Evolutionary conservation across 2,888 invertebrate genomes (phyloP).

Genomic region (Osedax fenrisi): DNA sequence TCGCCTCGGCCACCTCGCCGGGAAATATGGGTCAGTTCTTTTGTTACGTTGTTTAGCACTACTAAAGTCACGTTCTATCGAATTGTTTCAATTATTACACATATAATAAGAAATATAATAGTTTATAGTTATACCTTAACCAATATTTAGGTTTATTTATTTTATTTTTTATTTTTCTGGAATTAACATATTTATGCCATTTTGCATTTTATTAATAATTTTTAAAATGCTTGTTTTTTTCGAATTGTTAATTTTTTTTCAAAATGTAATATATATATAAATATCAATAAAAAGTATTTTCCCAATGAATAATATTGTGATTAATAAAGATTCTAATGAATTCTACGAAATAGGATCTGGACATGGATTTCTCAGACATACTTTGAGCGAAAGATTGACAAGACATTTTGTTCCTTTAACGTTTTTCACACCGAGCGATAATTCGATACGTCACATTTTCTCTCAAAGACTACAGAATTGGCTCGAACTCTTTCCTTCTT

Average conservation of each 20-base stretch:
- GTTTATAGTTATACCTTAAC: background rate
- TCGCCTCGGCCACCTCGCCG: conserved; percentile 44
- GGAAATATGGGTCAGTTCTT: conserved; percentile 40
- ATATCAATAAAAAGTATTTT: no score
- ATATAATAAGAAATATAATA: no score
- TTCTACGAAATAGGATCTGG: conserved; percentile 48
- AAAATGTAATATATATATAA: no score
- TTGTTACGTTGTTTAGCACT: background rate
- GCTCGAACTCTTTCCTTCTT: conserved; percentile 49
- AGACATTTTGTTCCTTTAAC: conserved; percentile 44
- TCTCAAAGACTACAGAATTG: conserved; percentile 43
- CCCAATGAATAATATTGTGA: no score
- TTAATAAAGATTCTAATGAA: no score
- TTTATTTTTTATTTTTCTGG: background rate
- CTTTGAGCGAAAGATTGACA: conserved; percentile 42
- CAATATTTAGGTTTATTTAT: background rate
- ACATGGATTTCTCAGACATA: conserved; percentile 40
- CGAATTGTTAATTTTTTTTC: background rate
- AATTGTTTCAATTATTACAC: no score
- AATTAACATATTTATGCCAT: background rate
- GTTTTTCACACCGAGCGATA: conserved; percentile 40
- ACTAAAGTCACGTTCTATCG: no score
- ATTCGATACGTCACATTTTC: conserved; percentile 41
- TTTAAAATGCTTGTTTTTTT: background rate
- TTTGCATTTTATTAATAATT: background rate